Conservation (phyloP, 2,797 vertebrate genomes). For the Vireo griseus region DNA sequence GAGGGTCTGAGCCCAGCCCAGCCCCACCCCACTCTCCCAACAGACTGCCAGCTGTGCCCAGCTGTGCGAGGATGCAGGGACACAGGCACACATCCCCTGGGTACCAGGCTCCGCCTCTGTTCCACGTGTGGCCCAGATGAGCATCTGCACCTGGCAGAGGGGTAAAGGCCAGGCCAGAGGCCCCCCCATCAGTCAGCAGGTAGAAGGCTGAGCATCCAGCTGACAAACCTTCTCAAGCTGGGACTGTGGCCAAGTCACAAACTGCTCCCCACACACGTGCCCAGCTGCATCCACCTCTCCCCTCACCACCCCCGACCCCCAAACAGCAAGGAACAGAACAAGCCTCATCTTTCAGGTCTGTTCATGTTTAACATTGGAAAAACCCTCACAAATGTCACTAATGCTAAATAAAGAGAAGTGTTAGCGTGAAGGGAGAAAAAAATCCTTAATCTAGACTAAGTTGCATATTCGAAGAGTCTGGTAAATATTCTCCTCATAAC, state of each 20-base stretch:
- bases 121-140: rapidly evolving
- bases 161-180: not conserved
- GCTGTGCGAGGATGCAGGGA: not conserved
- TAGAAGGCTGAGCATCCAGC: not conserved
- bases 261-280: not conserved
- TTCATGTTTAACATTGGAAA: constrained; percentile 51
- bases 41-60: not conserved
- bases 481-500: constrained; percentile 71
- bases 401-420: constrained; percentile 67
- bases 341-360: constrained; percentile 28
- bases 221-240: not conserved
- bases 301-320: not conserved
- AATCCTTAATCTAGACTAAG: constrained; percentile 76
- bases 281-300: not conserved
- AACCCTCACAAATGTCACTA: constrained; percentile 71
- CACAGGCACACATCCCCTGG: not conserved
- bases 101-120: not conserved
- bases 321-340: constrained; percentile 31
- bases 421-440: constrained; percentile 71
- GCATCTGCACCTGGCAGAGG: not conserved
- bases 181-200: not conserved
- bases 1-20: not conserved
- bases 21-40: not conserved
- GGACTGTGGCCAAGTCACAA: not conserved
- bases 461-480: constrained; percentile 78